phyloP scores from a whole-genome alignment of 2,797 vertebrate genomes.

The Hafferia zeledoni region DNA sequence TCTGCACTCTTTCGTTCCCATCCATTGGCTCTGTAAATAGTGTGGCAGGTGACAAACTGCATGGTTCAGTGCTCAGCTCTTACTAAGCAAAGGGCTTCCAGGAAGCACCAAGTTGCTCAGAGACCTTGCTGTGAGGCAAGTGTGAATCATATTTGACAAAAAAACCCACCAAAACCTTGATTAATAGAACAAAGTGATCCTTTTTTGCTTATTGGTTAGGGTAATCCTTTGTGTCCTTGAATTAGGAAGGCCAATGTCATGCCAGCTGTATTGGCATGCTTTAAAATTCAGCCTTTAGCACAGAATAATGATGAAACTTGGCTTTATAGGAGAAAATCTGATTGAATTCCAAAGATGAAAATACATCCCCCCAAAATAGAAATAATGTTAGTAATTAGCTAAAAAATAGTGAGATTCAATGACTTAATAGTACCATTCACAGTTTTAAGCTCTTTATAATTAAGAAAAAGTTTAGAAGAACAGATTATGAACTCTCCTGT shows the following conservation, averaged over 20 bases:
- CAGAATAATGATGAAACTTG: constrained; percentile 60
- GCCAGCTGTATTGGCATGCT: constrained; percentile 60
- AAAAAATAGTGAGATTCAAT: constrained; percentile 53
- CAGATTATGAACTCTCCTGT: constrained; percentile 30
- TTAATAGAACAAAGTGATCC: constrained; percentile 10
- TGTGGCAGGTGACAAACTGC: background rate
- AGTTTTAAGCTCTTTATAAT: constrained; percentile 58
- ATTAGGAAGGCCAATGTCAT: constrained; percentile 60
- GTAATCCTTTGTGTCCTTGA: constrained; percentile 56
- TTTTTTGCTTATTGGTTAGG: background rate
- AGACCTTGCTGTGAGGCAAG: background rate
- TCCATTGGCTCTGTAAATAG: background rate
- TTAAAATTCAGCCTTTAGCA: constrained; percentile 46
- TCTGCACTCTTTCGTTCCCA: background rate
- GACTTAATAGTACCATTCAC: constrained; percentile 59
- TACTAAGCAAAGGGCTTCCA: background rate
- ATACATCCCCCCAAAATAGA: constrained; percentile 58
- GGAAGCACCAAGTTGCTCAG: background rate
- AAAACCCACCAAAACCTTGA: background rate
- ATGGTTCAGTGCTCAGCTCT: background rate
- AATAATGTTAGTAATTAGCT: constrained; percentile 67
- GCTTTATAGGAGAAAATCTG: constrained; percentile 43
- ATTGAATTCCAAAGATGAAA: constrained; percentile 54
- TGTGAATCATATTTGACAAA: background rate
- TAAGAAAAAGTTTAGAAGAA: constrained; percentile 61